Evolutionary conservation across 2,888 invertebrate species (phyloP), one percentile per base, ranked within the genome.

Genomic region (Melinaea menophilus): DNA sequence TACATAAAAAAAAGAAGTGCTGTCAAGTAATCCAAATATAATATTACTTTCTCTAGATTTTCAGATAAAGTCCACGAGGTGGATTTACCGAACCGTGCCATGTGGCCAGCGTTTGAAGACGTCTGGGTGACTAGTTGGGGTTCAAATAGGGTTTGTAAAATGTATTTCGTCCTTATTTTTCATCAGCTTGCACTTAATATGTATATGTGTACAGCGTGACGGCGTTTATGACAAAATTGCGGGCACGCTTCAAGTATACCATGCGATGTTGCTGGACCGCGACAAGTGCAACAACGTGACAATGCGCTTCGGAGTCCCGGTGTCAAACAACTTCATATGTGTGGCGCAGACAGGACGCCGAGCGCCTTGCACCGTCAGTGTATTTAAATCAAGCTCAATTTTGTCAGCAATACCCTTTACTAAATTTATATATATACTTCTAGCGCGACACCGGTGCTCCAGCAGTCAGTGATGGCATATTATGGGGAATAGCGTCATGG

Each of bases 401-500:
- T 13, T 13, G 41, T 22, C 13, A 13, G 37, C 4, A 22, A n/a
- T 58, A 12, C 35, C 34, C 55, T 51, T 47, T 58, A 54, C 58
- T 4, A 41, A 33, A 4, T 13, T 22, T 41, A 13, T 37, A 11
- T 13, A 12, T 47, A 55, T 58, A 46, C 13, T 70, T 70, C 1
- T 75, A 90, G 90, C 79, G 90, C 0, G 90, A 90, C 63, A 90
- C 89, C 0, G 90, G 90, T 4, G 88, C 90, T 0, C 90, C 90
- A 47, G 90, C 89, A 0, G 90, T 89, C 2, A 89, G 89, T 62
- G 89, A 89, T 55, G 90, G 90, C 0, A 77, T 90, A 0, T 56
- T 90, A 1, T 90, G 89, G 89, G 90, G 89, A 0, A 67, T 90
- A 1, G 90, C 90, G 0, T 90, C 90, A 0, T 90, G 90, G 90